Percentiles rank a stretch among this genome's conserved stretches.
Conservation (phyloP, 2,113 vertebrate genomes). For the Talpa occidentalis region DNA sequence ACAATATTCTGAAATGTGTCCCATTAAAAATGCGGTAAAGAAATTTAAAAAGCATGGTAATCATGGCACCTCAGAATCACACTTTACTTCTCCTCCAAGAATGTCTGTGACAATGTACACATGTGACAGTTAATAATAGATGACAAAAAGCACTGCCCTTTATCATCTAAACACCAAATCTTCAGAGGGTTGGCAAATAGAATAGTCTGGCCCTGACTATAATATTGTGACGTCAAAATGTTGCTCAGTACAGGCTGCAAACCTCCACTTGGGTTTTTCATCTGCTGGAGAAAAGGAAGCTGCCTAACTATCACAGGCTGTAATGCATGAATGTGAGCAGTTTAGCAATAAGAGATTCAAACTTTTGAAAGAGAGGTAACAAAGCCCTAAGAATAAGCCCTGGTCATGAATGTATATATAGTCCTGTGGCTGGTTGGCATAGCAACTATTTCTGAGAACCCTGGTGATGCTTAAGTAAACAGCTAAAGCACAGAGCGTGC, state of each 20-base stretch:
- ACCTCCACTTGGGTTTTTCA: constrained; percentile 66
- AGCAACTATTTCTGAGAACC: constrained; percentile 87
- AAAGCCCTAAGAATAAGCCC: constrained; percentile 82
- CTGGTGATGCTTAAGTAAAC: constrained; percentile 86
- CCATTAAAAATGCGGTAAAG: constrained; percentile 75
- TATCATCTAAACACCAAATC: constrained; percentile 82
- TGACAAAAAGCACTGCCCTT: constrained; percentile 84
- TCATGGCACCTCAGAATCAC: constrained; percentile 64
- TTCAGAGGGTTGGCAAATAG: constrained; percentile 81
- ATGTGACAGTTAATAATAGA: constrained; percentile 84
- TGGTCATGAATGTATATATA: constrained; percentile 86
- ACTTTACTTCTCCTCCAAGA: constrained; percentile 79
- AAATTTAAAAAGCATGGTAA: constrained; percentile 60
- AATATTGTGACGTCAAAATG: constrained; percentile 81
- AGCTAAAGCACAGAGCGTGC: constrained; percentile 80
- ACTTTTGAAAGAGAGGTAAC: constrained; percentile 82
- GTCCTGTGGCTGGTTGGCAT: constrained; percentile 86
- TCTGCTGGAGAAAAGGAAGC: constrained; percentile 25
- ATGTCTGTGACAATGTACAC: constrained; percentile 70
- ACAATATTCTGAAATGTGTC: constrained; percentile 72
- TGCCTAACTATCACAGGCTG: constrained; percentile 6
- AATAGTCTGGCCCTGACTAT: constrained; percentile 78
- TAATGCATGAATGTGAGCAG: constrained; percentile 67
- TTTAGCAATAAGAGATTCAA: constrained; percentile 75
- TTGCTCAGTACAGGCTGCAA: constrained; percentile 68